phyloP scores from a whole-genome alignment of 2,888 invertebrate genomes.

The Venusia cambrica region DNA sequence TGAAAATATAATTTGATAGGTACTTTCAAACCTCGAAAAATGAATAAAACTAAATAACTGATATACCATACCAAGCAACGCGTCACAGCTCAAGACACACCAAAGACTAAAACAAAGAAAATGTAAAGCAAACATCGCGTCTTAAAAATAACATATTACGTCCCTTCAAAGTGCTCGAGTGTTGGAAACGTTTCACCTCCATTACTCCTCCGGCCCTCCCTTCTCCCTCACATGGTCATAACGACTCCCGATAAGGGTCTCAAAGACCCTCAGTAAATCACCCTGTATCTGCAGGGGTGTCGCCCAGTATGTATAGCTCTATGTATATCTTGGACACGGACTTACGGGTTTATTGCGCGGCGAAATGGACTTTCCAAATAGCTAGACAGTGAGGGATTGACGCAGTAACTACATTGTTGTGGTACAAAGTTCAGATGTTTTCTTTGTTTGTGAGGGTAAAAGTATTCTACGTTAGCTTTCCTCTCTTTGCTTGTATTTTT shows the following conservation, averaged over 20 bases:
- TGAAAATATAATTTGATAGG: too few relatives aligned
- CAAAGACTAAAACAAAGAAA: conserved; percentile 43
- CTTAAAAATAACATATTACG: conserved; percentile 74
- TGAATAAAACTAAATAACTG: too few relatives aligned
- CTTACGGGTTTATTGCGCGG: conserved; percentile 28
- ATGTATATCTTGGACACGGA: conserved; percentile 59
- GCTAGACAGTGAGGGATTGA: conserved; percentile 10
- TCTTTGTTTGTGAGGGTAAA: too few relatives aligned
- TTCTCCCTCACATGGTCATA: conserved; percentile 81
- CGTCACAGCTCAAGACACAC: too few relatives aligned
- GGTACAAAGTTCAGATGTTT: too few relatives aligned
- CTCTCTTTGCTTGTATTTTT: too few relatives aligned
- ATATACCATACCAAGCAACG: too few relatives aligned
- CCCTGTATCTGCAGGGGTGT: conserved; percentile 71
- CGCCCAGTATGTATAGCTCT: conserved; percentile 50
- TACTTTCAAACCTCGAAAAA: too few relatives aligned
- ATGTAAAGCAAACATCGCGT: conserved; percentile 58
- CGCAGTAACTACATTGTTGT: too few relatives aligned
- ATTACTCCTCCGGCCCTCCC: conserved; percentile 40
- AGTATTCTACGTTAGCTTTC: too few relatives aligned
- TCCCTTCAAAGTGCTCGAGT: conserved; percentile 64
- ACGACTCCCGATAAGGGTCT: conserved; percentile 78
- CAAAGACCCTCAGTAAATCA: conserved; percentile 75
- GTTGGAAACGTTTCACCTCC: conserved; percentile 52
- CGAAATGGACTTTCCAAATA: conserved; percentile 19